These are phyloP conservation scores for Pyralis farinalis DNA, from an alignment of 2,888 invertebrate genomes.

Conservation along the genomic window DNA sequence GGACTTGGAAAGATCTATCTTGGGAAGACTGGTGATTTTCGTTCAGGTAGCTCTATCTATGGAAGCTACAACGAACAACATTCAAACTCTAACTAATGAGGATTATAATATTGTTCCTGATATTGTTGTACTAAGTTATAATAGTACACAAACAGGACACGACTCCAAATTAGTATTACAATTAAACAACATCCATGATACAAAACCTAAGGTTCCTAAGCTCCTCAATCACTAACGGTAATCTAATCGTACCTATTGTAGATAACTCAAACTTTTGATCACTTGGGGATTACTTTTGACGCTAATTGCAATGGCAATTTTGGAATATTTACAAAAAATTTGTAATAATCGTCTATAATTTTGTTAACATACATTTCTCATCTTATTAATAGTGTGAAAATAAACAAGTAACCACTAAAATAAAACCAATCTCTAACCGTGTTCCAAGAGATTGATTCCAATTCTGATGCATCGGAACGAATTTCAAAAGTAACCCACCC, in stretches of 20 bases:
- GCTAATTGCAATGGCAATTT: no score
- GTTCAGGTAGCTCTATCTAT: background rate
- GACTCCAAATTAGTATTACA: background rate
- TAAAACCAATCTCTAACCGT: no score
- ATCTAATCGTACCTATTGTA: background rate
- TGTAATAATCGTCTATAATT: no score
- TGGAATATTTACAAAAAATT: no score
- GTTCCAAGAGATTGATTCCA: no score
- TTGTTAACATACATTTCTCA: no score
- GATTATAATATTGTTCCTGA: background rate
- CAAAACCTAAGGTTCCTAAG: background rate
- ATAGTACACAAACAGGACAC: background rate
- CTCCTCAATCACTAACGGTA: background rate
- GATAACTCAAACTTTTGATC: background rate
- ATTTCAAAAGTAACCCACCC: no score
- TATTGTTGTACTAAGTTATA: background rate
- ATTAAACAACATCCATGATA: background rate
- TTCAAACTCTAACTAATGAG: background rate
- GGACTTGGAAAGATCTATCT: background rate
- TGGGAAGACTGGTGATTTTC: slow-evolving; percentile 1
- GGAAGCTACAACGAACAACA: background rate
- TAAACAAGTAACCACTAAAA: no score
- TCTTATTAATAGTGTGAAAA: no score
- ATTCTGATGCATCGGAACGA: no score
- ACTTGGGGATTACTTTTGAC: no score